Base-by-base conservation (phyloP, 1,140 invertebrate species). In the Cydia amplana region DNA sequence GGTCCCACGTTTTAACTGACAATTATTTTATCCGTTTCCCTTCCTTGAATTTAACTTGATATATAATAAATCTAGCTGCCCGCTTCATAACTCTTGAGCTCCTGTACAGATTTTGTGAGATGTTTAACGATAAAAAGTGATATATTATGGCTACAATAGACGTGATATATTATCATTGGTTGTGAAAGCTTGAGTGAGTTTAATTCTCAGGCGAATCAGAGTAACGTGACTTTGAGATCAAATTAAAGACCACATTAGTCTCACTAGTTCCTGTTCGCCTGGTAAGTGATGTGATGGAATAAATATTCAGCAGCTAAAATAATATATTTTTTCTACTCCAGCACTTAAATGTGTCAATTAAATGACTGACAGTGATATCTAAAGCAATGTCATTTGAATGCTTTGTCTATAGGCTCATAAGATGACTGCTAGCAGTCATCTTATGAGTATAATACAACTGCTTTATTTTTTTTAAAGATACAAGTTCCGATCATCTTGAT, bases 1-100 rank as follows among this genome's bases (percentile, higher is more conserved):
- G n/a, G 65, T 70, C 32, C 55, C 65, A 70, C 28, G 65, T 18
- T 18, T 51, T 12, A 60, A 60, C 65, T 60, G 55, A 70, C 65
- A 70, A 70, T 70, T 43, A 70, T 70, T 70, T 70, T 70, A 70
- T 32, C 65, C 32, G 14, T 32, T 60, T 60, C 23, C 55, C 55
- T 60, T 23, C 55, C 55, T 60, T n/a, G 55, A 60, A 60, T 60
- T 23, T 23, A 60, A 60, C 55, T 60, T 60, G 18, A 60, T 60
- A 60, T 60, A 60, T 23, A 60, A 60, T 60, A 60, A 60, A 60
- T 60, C 55, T 23, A 60, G 18, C n/a, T 60, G 20, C 55, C 23
- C 20, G 55, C 9, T 60, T 60, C 55, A 60, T 60, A 60, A 60
- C n/a, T 60, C 55, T 60, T 23, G 7, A 23, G 55, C 55, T 60